phyloP scores from a whole-genome alignment of 53 echinoderm and acorn worm species.

The Luidia sarsii region DNA sequence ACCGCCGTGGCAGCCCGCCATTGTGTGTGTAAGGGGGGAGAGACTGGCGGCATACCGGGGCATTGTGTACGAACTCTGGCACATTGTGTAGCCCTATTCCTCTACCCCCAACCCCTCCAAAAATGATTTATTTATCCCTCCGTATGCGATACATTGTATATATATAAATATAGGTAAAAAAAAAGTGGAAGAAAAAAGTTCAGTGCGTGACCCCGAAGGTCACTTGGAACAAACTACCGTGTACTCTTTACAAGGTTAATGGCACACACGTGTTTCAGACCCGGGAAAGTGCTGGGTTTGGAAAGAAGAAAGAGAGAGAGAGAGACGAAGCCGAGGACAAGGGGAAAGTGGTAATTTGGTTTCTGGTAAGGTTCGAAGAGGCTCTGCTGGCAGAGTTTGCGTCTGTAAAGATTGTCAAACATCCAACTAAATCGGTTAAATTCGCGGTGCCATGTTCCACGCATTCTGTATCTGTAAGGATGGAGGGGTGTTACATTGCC shows the following conservation, averaged over 20 bases:
- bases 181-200: conserved; percentile 36
- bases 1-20: background rate
- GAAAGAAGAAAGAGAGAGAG: too few species aligned
- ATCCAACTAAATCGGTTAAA: too few species aligned
- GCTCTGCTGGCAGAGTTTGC: too few species aligned
- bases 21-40: background rate
- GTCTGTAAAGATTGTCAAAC: too few species aligned
- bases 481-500: too few species aligned
- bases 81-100: too few species aligned
- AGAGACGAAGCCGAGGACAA: too few species aligned
- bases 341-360: too few species aligned
- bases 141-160: conserved; percentile 52
- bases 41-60: conserved; percentile 24
- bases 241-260: conserved; percentile 55
- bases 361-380: too few species aligned
- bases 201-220: conserved; percentile 25
- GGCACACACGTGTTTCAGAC: conserved; percentile 37
- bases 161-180: background rate
- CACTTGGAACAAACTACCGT: conserved; percentile 41
- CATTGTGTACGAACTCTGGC: conserved; percentile 26
- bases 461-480: too few species aligned
- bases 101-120: too few species aligned
- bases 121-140: conserved; percentile 48
- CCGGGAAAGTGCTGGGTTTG: background rate
- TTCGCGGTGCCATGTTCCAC: too few species aligned